Conservation (phyloP, 2,888 invertebrate species). For the Acronicta psi region DNA sequence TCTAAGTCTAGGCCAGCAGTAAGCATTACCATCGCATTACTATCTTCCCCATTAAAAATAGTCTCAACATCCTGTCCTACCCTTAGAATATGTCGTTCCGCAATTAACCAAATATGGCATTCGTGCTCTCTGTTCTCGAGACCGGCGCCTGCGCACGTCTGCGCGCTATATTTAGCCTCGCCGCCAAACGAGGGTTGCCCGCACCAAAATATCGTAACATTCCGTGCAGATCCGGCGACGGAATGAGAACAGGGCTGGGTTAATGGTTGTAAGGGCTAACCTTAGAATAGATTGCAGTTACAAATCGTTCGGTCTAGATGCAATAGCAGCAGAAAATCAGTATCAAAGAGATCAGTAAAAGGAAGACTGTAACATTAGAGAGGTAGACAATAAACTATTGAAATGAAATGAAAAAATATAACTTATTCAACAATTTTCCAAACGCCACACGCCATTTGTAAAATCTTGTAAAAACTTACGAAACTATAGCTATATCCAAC, state of each 20-base stretch:
- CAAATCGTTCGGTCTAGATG: not conserved
- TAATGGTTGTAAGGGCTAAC: not conserved
- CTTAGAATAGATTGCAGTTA: not conserved
- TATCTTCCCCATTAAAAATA: not conserved
- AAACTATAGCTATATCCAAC: no score
- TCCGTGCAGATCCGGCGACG: constrained; percentile 29
- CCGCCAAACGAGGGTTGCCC: constrained; percentile 47
- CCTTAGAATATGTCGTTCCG: constrained; percentile 36
- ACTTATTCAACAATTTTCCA: no score
- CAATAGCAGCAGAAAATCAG: not conserved
- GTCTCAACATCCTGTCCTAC: constrained; percentile 21
- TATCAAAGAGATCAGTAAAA: no score
- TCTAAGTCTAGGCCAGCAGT: not conserved
- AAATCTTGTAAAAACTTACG: no score
- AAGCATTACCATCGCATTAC: not conserved
- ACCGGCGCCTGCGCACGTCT: constrained; percentile 49
- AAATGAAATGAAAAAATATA: no score
- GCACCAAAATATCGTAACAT: constrained; percentile 52
- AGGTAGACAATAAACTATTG: no score
- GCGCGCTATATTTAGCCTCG: constrained; percentile 47
- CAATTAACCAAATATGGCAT: constrained; percentile 57
- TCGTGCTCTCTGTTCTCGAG: constrained; percentile 42
- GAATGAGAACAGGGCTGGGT: constrained; percentile 8
- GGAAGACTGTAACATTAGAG: no score
- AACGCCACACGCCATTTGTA: no score